These are phyloP conservation scores for Apodemus sylvaticus DNA, from an alignment of 2,113 vertebrate genomes.

Conservation along the genomic window DNA sequence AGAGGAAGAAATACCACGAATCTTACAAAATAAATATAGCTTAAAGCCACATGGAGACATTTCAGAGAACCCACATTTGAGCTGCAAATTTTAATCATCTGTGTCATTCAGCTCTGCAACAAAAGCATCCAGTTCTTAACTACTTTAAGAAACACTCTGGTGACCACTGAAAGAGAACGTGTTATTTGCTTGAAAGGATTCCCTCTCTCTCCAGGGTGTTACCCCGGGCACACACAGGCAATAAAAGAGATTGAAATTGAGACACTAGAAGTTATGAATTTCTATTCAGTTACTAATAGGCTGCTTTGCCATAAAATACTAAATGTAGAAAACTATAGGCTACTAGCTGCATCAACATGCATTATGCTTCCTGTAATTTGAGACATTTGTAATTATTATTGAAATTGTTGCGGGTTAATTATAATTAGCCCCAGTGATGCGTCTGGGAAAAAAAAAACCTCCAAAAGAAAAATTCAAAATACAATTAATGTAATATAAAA, in stretches of 20 bases:
- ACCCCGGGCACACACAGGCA: neutral
- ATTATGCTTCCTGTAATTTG: neutral
- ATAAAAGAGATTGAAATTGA: constrained; percentile 37
- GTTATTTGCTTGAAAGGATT: constrained; percentile 39
- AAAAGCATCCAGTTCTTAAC: neutral
- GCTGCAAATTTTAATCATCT: neutral
- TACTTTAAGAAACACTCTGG: neutral
- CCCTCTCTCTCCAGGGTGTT: neutral
- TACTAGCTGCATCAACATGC: neutral
- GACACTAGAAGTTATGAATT: neutral
- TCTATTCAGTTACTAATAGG: neutral
- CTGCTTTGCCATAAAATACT: neutral
- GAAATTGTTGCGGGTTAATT: neutral
- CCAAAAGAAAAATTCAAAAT: neutral
- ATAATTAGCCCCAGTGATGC: neutral
- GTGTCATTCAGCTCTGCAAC: neutral
- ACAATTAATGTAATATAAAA: neutral
- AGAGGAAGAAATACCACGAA: no score
- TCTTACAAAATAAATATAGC: neutral
- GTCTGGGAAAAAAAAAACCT: neutral
- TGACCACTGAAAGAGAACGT: neutral
- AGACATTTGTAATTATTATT: neutral
- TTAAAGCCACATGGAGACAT: neutral
- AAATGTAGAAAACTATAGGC: neutral
- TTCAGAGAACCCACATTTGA: neutral